Conservation (phyloP, 2,113 vertebrate species). For the Myanophis thanlyinensis region DNA sequence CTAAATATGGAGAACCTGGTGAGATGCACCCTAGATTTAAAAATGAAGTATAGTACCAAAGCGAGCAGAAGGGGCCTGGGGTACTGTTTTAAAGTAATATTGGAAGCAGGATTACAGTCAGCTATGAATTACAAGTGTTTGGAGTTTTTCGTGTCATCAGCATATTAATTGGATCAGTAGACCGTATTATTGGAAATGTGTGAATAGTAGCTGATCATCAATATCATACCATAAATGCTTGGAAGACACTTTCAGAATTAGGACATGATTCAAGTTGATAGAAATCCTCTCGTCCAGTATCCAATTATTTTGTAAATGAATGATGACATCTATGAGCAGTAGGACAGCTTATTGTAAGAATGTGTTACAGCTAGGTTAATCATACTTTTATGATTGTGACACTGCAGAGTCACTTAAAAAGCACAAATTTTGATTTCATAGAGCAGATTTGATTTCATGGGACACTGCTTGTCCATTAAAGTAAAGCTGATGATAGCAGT, state of each 20-base stretch:
- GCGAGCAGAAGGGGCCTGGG: background rate
- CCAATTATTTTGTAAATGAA: constrained; percentile 35
- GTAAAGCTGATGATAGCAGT: background rate
- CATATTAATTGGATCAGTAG: constrained; percentile 16
- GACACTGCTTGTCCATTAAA: constrained; percentile 24
- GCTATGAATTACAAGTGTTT: constrained; percentile 33
- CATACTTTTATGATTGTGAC: constrained; percentile 14
- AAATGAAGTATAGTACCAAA: background rate
- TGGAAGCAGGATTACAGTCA: background rate
- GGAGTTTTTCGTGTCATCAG: constrained; percentile 7
- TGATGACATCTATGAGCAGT: constrained; percentile 16
- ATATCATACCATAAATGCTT: background rate
- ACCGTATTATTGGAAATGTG: background rate
- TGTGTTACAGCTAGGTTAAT: constrained; percentile 5
- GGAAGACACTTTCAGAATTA: constrained; percentile 21
- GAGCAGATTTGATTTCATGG: constrained; percentile 31
- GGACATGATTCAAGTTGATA: constrained; percentile 6
- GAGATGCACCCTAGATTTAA: background rate
- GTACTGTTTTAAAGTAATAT: background rate
- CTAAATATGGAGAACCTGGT: background rate
- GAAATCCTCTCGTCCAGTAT: constrained; percentile 6
- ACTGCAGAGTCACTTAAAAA: constrained; percentile 34
- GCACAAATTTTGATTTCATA: constrained; percentile 29
- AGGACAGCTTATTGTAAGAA: constrained; percentile 24
- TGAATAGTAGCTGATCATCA: constrained; percentile 11